Base-by-base conservation (phyloP, 2,113 vertebrate genomes). In the Gorsachius goisagi region DNA sequence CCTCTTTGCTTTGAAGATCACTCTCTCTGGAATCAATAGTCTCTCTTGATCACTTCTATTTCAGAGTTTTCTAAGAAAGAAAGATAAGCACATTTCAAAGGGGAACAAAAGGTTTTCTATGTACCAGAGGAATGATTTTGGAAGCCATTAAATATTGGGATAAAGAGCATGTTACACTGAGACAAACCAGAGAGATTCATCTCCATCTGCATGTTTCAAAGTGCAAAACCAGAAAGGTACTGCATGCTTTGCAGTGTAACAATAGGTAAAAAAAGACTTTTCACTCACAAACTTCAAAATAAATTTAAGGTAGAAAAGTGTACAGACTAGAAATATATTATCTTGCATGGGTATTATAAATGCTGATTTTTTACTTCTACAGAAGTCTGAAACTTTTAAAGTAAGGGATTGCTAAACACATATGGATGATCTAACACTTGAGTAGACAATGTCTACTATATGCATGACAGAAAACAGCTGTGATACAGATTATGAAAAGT, bases 51-150 rank as follows among this genome's bases (percentile, higher is more conserved):
- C 95, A 82, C 91, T 85, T 88, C 64, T 81, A 15, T 41, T 80
- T 33, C 79, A 60, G 8, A 55, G 89, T 44, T 90, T 71, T 92
- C 73, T 76, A 87, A 91, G 81, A 93, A 87, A 95, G 84, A 94
- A 91, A 97, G 93, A 97, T 97, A 97, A 97, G 94, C 91, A 96
- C 72, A 77, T 96, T 96, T 97, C 78, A 94, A 95, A 97, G 49
- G 39, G 58, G 56, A 35, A 96, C 93, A 96, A 94, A 97, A 80
- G 72, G 52, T 91, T 85, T 96, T 93, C 90, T 92, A 13, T 74
- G 77, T 96, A 94, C 82, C 91, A 89, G 86, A 50, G 80, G 93
- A 96, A 96, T 92, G 94, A 97, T 96, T 97, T 96, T 95, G 91
- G 95, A 95, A 97, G 78, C 73, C 82, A 80, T 91, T 94, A 86